A percentile compares a stretch with the other conserved stretches of the same genome.
Conservation (phyloP, 2,113 vertebrate species). For the Rhodinocichla rosea region DNA sequence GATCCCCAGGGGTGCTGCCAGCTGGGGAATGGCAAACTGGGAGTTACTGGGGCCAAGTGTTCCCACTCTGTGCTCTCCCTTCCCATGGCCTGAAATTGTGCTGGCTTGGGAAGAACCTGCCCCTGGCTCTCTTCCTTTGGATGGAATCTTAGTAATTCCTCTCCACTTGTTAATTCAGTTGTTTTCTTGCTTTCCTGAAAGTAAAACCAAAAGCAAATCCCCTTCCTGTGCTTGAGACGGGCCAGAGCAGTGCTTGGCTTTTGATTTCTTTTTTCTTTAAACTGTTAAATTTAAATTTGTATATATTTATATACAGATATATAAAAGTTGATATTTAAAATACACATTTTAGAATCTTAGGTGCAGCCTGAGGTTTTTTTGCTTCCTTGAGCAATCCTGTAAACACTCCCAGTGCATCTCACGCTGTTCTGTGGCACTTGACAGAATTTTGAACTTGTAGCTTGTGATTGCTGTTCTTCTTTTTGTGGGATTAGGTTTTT, state of each 20-base stretch:
- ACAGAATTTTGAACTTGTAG: background rate
- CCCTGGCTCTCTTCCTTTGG: background rate
- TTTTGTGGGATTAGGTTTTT: background rate
- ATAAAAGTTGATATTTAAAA: background rate
- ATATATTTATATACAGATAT: background rate
- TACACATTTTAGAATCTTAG: background rate
- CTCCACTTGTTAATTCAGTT: background rate
- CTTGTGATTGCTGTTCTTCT: background rate
- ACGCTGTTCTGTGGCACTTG: background rate
- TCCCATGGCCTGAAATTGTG: rapidly evolving
- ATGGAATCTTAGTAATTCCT: background rate
- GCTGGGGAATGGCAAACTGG: background rate
- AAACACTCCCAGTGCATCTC: rapidly evolving
- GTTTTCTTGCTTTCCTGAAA: background rate
- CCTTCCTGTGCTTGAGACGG: background rate
- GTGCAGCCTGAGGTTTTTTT: background rate
- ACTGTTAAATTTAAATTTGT: background rate
- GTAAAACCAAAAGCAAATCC: background rate
- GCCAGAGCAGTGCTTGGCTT: background rate
- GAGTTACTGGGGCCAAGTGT: rapidly evolving
- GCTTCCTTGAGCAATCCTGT: background rate
- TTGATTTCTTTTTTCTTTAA: background rate
- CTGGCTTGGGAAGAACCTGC: background rate
- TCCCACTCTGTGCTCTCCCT: background rate
- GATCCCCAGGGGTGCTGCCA: background rate